These are phyloP conservation scores for Carollia perspicillata DNA, from an alignment of 2,113 vertebrate species.

Conservation along the genomic window DNA sequence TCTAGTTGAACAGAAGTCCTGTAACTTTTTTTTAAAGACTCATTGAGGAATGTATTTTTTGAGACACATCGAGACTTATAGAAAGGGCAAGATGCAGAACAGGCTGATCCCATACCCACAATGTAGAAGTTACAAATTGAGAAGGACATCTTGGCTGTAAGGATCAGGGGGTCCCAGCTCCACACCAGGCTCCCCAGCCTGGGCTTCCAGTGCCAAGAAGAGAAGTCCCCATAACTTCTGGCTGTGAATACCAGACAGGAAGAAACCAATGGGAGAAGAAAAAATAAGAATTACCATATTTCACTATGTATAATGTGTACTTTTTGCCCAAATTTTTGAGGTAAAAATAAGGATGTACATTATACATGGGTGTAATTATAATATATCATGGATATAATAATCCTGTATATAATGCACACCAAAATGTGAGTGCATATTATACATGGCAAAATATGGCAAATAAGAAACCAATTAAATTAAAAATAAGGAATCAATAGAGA, in stretches of 20 bases:
- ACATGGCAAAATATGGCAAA: background rate
- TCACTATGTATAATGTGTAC: too few species aligned
- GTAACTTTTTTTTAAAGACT: background rate
- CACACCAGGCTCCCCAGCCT: background rate
- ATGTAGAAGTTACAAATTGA: background rate
- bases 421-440: too few species aligned
- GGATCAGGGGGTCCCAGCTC: background rate
- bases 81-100: background rate
- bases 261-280: background rate
- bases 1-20: background rate
- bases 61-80: background rate
- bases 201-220: background rate
- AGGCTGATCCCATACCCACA: background rate
- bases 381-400: too few species aligned
- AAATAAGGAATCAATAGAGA: background rate
- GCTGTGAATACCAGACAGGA: background rate
- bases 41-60: background rate
- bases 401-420: too few species aligned
- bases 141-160: background rate
- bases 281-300: background rate
- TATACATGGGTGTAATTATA: too few species aligned
- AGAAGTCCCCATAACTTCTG: background rate
- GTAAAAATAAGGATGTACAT: too few species aligned
- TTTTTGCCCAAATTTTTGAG: too few species aligned
- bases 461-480: background rate